Evolutionary conservation across 2,888 invertebrate genomes (phyloP), one percentile per base, ranked within the genome.

Genomic region (Drosophila paracracens): DNA sequence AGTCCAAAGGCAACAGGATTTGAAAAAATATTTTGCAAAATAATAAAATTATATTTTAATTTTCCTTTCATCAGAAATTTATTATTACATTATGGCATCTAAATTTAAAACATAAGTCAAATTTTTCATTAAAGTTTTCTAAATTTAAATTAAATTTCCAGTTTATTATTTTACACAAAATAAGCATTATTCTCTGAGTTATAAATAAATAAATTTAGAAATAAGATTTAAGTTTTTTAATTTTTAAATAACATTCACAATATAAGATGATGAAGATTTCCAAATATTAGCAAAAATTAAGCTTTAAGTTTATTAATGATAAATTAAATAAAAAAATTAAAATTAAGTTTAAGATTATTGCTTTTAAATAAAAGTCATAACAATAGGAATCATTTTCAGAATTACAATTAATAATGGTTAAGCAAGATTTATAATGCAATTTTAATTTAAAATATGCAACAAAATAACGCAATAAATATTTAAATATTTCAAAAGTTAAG

Each of bases 61-160:
- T 43, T 13, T 13, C 0, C 21, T 4, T 21, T 46, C 13, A 13
- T 0, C 4, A 46, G 13, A 4, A 46, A 46, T 13, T 16, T 46
- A 4, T 1, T 25, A 16, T 21, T 46, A 1, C 7, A 7, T 21
- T 43, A 3, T 1, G 5, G 40, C 10, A 5, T 0, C 40, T n/a
- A 18, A 18, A 18, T 10, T 0, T 6, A 1, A 13, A 6, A 43
- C 1, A 4, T 13, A 21, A 21, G 13, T 43, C 7, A 1, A n/a
- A n/a, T 40, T n/a, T 2, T n/a, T 0, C n/a, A n/a, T n/a, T 2
- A 10, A 2, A 5, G 0, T 40, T 18, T 11, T 5, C 2, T 11
- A 40, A n/a, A n/a, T 40, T 40, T 0, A 36, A 18, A 18, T 16
- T 18, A 16, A 6, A 36, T 36, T 2, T 36, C 5, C 16, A 36